Evolutionary conservation across 2,113 vertebrate genomes (phyloP).

Genomic region (Microcebus griseorufus): DNA sequence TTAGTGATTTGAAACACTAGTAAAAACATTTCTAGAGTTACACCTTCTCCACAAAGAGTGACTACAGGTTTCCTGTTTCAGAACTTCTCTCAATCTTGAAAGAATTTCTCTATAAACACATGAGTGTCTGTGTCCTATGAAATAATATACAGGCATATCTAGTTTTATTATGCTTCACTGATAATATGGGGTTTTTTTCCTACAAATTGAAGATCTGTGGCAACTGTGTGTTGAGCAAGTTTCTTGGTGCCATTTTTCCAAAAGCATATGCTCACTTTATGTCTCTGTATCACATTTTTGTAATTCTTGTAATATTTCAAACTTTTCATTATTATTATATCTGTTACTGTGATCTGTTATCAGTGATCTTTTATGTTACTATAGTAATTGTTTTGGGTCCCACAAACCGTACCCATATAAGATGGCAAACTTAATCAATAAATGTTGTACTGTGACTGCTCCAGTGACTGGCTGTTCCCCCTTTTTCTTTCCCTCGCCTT

Average conservation of each 20-base stretch:
- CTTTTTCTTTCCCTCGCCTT: not conserved
- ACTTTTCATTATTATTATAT: not conserved
- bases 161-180: not conserved
- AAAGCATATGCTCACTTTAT: not conserved
- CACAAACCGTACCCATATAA: not conserved
- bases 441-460: not conserved
- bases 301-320: not conserved
- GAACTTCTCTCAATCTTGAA: constrained; percentile 41
- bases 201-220: not conserved
- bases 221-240: not conserved
- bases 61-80: constrained; percentile 15
- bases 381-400: not conserved
- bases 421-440: not conserved
- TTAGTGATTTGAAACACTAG: not conserved
- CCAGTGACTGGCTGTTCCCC: not conserved
- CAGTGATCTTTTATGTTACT: not conserved
- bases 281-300: not conserved
- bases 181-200: not conserved
- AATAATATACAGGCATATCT: not conserved
- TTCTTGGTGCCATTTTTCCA: not conserved
- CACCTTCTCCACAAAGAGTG: not conserved
- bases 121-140: not conserved
- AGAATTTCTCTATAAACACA: not conserved
- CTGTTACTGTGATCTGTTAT: not conserved
- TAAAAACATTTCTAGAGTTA: constrained; percentile 31